These are phyloP conservation scores for Enteromius afrohamiltoni DNA, from an alignment of 2,797 vertebrate species.

Conservation along the genomic window DNA sequence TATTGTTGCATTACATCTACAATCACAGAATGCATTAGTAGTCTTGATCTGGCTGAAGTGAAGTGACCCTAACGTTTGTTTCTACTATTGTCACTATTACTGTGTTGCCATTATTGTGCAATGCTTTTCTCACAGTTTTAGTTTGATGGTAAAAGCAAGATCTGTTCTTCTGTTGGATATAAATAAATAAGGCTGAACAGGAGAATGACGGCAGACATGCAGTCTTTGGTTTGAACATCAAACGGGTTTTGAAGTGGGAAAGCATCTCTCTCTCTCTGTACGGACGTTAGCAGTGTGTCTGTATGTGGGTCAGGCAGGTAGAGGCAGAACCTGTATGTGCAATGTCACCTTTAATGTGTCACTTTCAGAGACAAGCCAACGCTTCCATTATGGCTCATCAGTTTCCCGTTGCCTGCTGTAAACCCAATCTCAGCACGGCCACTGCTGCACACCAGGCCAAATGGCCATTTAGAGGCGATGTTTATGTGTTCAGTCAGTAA, in stretches of 20 bases:
- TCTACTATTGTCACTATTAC: neutral
- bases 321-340: conserved; percentile 34
- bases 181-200: neutral
- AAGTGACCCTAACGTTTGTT: neutral
- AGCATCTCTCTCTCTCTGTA: neutral
- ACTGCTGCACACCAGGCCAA: conserved; percentile 9
- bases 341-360: conserved; percentile 47
- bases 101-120: neutral
- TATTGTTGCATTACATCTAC: neutral
- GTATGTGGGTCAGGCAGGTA: conserved; percentile 46
- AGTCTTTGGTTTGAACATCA: conserved; percentile 56
- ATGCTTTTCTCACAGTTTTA: neutral
- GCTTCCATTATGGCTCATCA: conserved; percentile 39
- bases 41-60: neutral
- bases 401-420: conserved; percentile 14
- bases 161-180: neutral
- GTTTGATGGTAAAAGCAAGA: neutral
- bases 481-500: conserved; percentile 14
- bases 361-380: conserved; percentile 41
- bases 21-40: neutral
- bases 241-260: conserved; percentile 41
- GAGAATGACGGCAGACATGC: conserved; percentile 19
- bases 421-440: conserved; percentile 6
- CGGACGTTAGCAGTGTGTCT: conserved; percentile 13
- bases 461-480: conserved; percentile 6